Conservation (phyloP, 2,113 vertebrate genomes). For the Geococcyx californianus region DNA sequence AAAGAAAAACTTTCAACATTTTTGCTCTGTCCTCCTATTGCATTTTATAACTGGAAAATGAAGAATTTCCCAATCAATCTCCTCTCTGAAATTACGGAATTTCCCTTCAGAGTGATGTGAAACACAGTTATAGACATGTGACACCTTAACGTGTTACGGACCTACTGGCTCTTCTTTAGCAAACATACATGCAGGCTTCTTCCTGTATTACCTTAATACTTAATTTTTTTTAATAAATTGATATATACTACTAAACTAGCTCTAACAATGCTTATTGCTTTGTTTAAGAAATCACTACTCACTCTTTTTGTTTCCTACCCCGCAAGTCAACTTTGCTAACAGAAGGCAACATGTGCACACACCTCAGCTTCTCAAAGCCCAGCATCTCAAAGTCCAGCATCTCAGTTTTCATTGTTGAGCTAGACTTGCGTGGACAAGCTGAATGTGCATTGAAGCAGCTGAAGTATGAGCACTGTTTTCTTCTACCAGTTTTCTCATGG, state of each 20-base stretch:
- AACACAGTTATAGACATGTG: background rate
- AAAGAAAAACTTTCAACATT: background rate
- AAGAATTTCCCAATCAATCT: background rate
- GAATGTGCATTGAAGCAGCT: background rate
- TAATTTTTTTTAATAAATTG: background rate
- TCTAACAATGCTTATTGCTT: background rate
- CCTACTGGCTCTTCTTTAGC: background rate
- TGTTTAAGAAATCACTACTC: background rate
- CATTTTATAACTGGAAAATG: background rate
- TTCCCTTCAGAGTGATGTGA: background rate
- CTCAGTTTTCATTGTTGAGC: background rate
- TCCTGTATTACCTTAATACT: background rate
- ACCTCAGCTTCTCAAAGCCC: background rate
- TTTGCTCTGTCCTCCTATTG: background rate
- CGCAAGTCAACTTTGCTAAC: background rate
- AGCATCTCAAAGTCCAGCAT: background rate
- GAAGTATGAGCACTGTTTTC: background rate
- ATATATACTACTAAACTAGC: background rate
- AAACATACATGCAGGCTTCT: background rate
- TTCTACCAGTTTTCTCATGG: rapidly evolving
- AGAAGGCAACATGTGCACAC: background rate
- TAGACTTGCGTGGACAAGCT: background rate
- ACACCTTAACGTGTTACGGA: background rate
- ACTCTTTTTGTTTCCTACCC: background rate
- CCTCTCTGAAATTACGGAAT: background rate